Percentiles rank a stretch among this genome's conserved stretches.
Evolutionary conservation across 2,888 invertebrate genomes (phyloP).

Genomic region (Erpobdella octoculata): DNA sequence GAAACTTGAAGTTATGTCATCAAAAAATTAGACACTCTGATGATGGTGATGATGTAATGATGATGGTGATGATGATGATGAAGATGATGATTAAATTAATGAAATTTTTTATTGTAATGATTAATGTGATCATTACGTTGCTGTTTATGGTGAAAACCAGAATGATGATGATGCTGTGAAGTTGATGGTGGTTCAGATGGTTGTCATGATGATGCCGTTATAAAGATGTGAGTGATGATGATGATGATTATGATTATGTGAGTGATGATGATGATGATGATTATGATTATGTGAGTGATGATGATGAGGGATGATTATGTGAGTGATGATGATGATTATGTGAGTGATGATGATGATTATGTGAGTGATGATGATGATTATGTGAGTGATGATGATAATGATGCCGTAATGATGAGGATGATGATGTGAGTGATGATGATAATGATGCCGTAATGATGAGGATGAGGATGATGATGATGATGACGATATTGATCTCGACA

Average conservation of each 20-base stretch:
- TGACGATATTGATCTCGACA: background rate
- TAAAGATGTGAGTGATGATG: no score
- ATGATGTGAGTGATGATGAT: background rate
- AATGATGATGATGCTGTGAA: no score
- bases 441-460: background rate
- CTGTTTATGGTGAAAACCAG: background rate
- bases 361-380: background rate
- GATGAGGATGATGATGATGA: background rate
- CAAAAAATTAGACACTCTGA: no score
- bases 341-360: background rate
- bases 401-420: background rate
- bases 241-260: background rate
- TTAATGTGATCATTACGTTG: no score
- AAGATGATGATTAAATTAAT: no score
- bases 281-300: background rate
- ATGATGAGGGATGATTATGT: background rate
- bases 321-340: background rate
- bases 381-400: background rate
- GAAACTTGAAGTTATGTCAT: no score
- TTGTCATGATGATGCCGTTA: background rate
- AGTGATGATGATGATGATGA: background rate
- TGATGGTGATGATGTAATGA: background rate
- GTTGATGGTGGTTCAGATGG: background rate
- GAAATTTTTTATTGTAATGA: no score
- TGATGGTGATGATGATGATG: background rate